Conservation (phyloP, 2,113 vertebrate species). For the Zosterops borbonicus region DNA sequence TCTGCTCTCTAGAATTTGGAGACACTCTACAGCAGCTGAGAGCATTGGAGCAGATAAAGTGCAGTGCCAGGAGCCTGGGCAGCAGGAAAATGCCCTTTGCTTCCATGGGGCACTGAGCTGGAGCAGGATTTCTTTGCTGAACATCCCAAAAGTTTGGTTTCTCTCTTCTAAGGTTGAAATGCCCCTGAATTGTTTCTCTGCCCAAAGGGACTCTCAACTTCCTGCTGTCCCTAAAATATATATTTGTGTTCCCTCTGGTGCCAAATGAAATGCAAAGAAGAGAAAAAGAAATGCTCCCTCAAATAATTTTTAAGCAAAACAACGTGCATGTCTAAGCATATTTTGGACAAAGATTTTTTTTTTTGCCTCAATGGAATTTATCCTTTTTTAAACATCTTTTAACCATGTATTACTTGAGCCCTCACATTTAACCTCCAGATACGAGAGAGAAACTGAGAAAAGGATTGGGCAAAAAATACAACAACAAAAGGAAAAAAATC, state of each 20-base stretch:
- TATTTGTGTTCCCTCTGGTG: background rate
- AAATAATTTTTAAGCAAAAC: background rate
- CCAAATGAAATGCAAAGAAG: background rate
- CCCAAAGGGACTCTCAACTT: background rate
- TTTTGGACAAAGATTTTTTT: background rate
- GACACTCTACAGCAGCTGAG: background rate
- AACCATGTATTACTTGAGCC: background rate
- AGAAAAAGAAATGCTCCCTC: background rate
- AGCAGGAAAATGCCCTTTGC: background rate
- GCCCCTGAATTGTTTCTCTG: background rate
- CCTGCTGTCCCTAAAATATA: background rate
- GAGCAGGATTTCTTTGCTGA: background rate
- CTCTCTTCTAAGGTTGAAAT: background rate
- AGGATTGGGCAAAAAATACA: rapidly evolving
- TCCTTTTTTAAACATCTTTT: background rate
- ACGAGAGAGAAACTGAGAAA: background rate
- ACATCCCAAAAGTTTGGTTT: background rate
- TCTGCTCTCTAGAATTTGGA: background rate
- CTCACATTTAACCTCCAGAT: background rate
- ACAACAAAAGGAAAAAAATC: background rate
- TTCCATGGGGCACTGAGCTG: background rate
- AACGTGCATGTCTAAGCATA: background rate
- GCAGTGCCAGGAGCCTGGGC: background rate
- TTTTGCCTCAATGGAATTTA: rapidly evolving
- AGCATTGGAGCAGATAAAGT: background rate